Conservation (phyloP, 2,888 invertebrate species). For the Uloborus plumipes region DNA sequence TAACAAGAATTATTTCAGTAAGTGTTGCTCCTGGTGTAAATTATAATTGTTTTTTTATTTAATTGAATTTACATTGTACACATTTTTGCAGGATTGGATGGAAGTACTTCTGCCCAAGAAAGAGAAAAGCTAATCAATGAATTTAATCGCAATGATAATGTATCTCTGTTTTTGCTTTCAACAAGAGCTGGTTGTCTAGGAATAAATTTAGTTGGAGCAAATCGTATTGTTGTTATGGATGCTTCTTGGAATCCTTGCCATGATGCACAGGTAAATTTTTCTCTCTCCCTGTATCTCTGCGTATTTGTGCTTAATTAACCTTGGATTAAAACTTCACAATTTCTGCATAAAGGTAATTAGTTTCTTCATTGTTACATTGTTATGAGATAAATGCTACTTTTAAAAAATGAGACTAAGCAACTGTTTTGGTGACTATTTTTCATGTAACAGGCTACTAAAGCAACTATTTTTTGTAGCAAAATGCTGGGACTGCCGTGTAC, state of each 20-base stretch:
- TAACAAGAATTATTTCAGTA: slow-evolving; percentile 90
- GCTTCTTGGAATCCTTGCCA: slow-evolving; percentile 99
- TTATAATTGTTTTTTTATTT: not conserved
- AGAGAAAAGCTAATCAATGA: slow-evolving; percentile 96
- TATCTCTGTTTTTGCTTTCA: slow-evolving; percentile 93
- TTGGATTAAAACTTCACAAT: no score
- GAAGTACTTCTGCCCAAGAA: slow-evolving; percentile 93
- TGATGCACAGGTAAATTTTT: slow-evolving; percentile 82
- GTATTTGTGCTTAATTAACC: no score
- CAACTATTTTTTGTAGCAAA: no score
- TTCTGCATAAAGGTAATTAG: no score
- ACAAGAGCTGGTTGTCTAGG: slow-evolving; percentile 97
- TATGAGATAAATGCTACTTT: no score
- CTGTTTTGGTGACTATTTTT: no score
- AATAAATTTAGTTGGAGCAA: slow-evolving; percentile 97
- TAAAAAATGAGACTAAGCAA: no score
- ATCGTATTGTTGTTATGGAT: slow-evolving; percentile 96
- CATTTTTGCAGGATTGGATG: slow-evolving; percentile 82
- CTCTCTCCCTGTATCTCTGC: not conserved
- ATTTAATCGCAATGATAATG: slow-evolving; percentile 89
- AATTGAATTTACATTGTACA: not conserved
- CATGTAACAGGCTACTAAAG: no score
- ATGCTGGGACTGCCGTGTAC: no score
- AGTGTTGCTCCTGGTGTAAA: slow-evolving; percentile 72
- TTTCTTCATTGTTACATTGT: no score